Conservation (phyloP, 2,888 invertebrate species). For the Magallana nippona region DNA sequence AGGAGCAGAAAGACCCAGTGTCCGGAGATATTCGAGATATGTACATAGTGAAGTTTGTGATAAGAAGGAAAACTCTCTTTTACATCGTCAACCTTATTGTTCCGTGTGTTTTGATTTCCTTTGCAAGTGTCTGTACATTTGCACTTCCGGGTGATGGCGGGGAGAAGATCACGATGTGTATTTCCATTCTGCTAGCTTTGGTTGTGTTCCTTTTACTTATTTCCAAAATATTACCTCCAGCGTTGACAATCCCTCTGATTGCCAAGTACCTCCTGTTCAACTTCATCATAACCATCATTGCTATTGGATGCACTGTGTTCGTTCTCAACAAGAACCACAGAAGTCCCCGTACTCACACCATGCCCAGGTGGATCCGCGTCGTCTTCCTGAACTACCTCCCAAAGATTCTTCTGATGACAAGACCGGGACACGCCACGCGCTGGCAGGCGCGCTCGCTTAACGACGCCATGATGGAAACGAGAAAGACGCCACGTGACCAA, state of each 20-base stretch:
- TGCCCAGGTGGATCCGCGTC: constrained; percentile 97
- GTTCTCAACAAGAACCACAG: constrained; percentile 99
- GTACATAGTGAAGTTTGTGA: constrained; percentile 96
- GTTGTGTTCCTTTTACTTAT: constrained; percentile 99
- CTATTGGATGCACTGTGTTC: constrained; percentile 98
- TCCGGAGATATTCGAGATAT: constrained; percentile 56
- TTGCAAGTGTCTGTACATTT: constrained; percentile 97
- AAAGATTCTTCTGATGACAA: constrained; percentile 94
- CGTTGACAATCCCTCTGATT: constrained; percentile 96
- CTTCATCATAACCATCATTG: constrained; percentile 99
- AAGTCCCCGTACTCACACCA: constrained; percentile 95
- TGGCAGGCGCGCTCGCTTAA: constrained; percentile 55
- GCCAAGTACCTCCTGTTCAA: constrained; percentile 99
- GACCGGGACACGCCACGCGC: constrained; percentile 85
- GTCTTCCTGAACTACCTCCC: constrained; percentile 96
- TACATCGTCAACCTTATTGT: constrained; percentile 99
- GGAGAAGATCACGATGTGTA: constrained; percentile 91
- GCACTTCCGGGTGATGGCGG: constrained; percentile 99
- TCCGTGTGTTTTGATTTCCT: constrained; percentile 98
- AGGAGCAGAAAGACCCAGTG: constrained; percentile 46
- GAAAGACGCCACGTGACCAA: background rate
- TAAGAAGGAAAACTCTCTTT: constrained; percentile 97
- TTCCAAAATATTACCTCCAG: constrained; percentile 98
- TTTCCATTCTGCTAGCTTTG: constrained; percentile 98
- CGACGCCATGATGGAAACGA: background rate